Evolutionary conservation across 2,113 vertebrate species (phyloP).

Genomic region (Pangasianodon gigas): DNA sequence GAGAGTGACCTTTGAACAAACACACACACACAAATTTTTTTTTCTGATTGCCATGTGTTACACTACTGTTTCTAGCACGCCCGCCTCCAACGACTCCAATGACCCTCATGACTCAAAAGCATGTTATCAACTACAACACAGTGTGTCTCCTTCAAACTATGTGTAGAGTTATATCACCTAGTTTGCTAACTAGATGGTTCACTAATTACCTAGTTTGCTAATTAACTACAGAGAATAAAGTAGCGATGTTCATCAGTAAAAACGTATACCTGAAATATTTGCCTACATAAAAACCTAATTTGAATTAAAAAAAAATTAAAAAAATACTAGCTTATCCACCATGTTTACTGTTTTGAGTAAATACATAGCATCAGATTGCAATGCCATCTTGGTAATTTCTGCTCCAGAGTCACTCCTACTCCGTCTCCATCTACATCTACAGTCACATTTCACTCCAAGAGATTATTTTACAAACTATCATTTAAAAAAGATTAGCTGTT

Average conservation of each 20-base stretch:
- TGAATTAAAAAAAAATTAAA: not conserved
- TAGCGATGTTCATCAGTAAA: not conserved
- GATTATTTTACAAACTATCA: not conserved
- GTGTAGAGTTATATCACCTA: not conserved
- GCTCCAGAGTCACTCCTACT: not conserved
- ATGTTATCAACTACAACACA: not conserved
- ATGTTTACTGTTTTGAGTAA: not conserved
- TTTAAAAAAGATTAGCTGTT: not conserved
- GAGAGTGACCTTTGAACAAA: slow-evolving; percentile 82
- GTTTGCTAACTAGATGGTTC: not conserved
- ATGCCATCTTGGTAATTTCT: not conserved
- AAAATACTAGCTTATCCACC: not conserved
- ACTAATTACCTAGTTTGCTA: not conserved
- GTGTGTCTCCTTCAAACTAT: not conserved
- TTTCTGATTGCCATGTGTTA: not conserved
- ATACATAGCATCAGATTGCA: not conserved
- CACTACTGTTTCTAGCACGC: not conserved
- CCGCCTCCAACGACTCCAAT: not conserved
- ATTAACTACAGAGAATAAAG: not conserved
- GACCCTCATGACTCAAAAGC: not conserved
- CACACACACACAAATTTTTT: not conserved
- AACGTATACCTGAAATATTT: not conserved
- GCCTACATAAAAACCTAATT: not conserved
- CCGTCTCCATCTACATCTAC: too few relatives aligned
- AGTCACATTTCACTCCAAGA: not conserved